Conservation (phyloP, 2,888 invertebrate genomes). For the Melanostoma scalare region DNA sequence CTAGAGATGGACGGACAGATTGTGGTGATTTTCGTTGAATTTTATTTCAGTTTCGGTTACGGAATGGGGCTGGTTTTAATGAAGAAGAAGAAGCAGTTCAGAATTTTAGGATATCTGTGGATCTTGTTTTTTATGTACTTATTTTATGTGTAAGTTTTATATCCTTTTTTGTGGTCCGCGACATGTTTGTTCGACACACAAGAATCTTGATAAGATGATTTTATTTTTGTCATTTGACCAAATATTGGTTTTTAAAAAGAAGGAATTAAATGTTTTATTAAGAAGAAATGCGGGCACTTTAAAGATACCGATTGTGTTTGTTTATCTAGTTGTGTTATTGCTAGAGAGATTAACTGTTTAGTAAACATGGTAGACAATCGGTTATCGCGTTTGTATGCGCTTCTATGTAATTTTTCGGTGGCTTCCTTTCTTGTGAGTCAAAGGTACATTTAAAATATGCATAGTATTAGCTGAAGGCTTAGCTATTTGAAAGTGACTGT, state of each 20-base stretch:
- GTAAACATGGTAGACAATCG: constrained; percentile 62
- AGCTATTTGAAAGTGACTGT: background rate
- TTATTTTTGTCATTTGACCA: constrained; percentile 20
- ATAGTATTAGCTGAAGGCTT: background rate
- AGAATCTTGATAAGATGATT: constrained; percentile 50
- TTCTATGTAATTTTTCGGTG: constrained; percentile 45
- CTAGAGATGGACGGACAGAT: constrained; percentile 70
- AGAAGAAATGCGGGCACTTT: constrained; percentile 5
- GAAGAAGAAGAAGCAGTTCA: constrained; percentile 43
- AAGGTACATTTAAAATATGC: constrained; percentile 1
- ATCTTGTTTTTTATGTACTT: constrained; percentile 57
- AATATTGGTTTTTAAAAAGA: constrained; percentile 40
- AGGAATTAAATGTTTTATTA: background rate
- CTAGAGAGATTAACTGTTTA: constrained; percentile 43
- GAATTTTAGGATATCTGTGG: constrained; percentile 35
- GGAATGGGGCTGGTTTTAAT: constrained; percentile 36
- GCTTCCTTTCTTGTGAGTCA: constrained; percentile 44
- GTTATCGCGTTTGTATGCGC: constrained; percentile 46
- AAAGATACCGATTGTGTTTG: constrained; percentile 64
- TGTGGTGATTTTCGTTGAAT: constrained; percentile 48
- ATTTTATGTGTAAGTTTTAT: constrained; percentile 35
- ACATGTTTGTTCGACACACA: constrained; percentile 57
- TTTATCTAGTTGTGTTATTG: constrained; percentile 27
- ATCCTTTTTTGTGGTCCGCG: constrained; percentile 41
- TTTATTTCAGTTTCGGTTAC: background rate